Evolutionary conservation across 2,113 vertebrate genomes (phyloP), one percentile per base, ranked within the genome.

Genomic region (Balaeniceps rex): DNA sequence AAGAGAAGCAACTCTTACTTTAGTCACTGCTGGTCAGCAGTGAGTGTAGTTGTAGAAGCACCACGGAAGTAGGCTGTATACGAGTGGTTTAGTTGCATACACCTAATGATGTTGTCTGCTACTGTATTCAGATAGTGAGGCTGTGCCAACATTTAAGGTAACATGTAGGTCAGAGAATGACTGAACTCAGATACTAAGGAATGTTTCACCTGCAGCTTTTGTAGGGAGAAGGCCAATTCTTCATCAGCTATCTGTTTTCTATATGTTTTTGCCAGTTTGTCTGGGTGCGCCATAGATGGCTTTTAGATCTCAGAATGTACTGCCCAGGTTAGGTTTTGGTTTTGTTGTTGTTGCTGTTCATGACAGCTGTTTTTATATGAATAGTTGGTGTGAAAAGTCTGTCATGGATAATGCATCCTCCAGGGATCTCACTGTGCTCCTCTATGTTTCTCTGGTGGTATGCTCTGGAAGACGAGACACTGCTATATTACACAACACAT

Each of bases 11-110:
- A 5, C 29, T 66, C n/a, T 40, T 57, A n/a, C 8, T 24, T 71
- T n/a, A 61, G 17, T 36, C 10, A 15, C 18, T 0, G 0, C 36
- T 79, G 21, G 8, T 63, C 54, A 61, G 28, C 3, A 4, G 22
- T 22, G 26, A 17, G 4, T 23, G 24, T 57, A 28, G 14, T 40
- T 21, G 18, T 4, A 40, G 29, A 47, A 90, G 29, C 18, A 52
- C 9, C 10, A 7, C 3, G 4, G 34, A 57, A 58, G 33, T 11
- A 36, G 11, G 5, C 51, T 31, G 3, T 65, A 7, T 24, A 19
- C 54, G 14, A 22, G 9, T n/a, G 34, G 14, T 79, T 72, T 72
- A 57, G 7, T 23, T 87, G 21, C 12, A 44, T 68, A 83, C 42
- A 51, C 25, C 12, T 63, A 46, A 57, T 38, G 17, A 36, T 55